A percentile compares a stretch with the other conserved stretches of the same genome.
Conservation (phyloP, 2,113 vertebrate species). For the Gallinago paraguaiae region DNA sequence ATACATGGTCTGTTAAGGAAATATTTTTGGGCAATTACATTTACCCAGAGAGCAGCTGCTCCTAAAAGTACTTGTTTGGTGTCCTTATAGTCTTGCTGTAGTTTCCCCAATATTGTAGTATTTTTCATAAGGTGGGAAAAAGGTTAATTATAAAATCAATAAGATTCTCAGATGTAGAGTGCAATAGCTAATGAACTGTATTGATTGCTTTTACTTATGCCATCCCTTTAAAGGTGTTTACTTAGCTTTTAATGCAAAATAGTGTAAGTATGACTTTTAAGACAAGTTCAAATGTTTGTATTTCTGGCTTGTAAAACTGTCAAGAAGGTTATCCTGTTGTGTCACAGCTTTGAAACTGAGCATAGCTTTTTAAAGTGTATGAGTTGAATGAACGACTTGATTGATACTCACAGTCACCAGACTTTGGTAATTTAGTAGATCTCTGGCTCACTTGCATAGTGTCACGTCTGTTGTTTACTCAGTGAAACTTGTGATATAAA, state of each 20-base stretch:
- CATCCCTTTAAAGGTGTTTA: neutral
- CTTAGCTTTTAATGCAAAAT: neutral
- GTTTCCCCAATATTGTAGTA: neutral
- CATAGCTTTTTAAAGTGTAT: neutral
- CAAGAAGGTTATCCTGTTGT: neutral
- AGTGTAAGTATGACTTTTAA: neutral
- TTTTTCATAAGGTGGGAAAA: neutral
- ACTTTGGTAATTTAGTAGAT: neutral
- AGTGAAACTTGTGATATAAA: neutral
- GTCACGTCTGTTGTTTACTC: neutral
- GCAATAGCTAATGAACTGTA: neutral
- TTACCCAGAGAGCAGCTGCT: neutral
- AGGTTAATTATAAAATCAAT: neutral
- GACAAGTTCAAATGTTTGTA: neutral
- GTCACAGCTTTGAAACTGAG: neutral
- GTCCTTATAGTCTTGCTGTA: neutral
- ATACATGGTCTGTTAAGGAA: neutral
- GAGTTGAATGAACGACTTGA: neutral
- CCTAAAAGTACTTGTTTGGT: neutral
- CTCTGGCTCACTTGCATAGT: neutral
- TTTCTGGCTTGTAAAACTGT: neutral
- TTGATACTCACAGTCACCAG: neutral
- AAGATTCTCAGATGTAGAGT: neutral
- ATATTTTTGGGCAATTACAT: neutral
- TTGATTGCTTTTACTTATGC: neutral